These are phyloP conservation scores for Sminthurides bifidus DNA, from an alignment of 1,140 invertebrate genomes.

Conservation along the genomic window DNA sequence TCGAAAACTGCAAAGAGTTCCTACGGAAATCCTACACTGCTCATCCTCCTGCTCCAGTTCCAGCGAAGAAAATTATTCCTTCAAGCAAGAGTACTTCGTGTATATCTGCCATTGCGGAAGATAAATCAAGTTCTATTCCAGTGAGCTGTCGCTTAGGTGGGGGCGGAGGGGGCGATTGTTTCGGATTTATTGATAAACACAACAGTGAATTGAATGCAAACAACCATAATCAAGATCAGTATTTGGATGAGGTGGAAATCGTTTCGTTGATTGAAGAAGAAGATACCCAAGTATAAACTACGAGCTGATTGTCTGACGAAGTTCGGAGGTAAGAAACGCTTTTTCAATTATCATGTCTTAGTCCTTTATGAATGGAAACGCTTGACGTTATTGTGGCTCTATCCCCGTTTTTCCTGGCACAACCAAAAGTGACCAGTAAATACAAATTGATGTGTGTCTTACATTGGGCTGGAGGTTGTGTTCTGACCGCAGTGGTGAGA, in stretches of 20 bases:
- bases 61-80: slow-evolving; percentile 7
- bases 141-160: too few relatives aligned
- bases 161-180: not conserved
- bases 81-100: slow-evolving; percentile 24
- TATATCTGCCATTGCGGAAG: too few relatives aligned
- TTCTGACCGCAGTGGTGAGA: too few relatives aligned
- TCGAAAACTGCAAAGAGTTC: slow-evolving; percentile 26
- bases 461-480: too few relatives aligned
- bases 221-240: slow-evolving; percentile 68
- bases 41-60: not conserved
- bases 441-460: too few relatives aligned
- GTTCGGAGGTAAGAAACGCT: slow-evolving; percentile 70
- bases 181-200: not conserved
- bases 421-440: too few relatives aligned
- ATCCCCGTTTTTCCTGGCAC: too few relatives aligned
- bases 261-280: slow-evolving; percentile 87
- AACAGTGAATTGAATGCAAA: too few relatives aligned
- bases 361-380: too few relatives aligned
- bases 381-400: too few relatives aligned
- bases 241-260: slow-evolving; percentile 73
- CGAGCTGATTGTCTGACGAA: slow-evolving; percentile 86
- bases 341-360: too few relatives aligned
- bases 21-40: slow-evolving; percentile 7
- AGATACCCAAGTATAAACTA: slow-evolving; percentile 84
- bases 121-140: too few relatives aligned